Evolutionary conservation across 2,113 vertebrate genomes (phyloP).

Genomic region (Tyto alba): DNA sequence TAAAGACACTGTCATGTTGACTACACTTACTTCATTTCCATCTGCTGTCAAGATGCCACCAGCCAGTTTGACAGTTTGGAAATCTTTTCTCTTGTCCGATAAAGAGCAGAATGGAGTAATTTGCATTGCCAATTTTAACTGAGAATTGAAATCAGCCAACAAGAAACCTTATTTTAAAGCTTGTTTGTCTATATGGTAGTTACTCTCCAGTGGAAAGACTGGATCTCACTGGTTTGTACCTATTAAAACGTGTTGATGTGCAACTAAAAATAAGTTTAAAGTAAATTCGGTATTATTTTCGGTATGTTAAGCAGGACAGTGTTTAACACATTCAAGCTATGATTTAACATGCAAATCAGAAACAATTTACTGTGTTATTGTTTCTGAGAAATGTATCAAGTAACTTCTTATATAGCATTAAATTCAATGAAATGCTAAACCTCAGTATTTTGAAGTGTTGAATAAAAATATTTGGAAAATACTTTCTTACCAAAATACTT

Average conservation of each 20-base stretch:
- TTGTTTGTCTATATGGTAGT: neutral
- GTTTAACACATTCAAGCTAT: neutral
- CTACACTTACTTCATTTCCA: neutral
- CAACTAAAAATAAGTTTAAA: neutral
- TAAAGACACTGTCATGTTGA: neutral
- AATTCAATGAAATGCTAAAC: neutral
- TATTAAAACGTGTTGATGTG: neutral
- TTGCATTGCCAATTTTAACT: conserved; percentile 5
- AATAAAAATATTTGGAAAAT: neutral
- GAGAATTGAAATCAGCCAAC: neutral
- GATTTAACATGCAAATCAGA: neutral
- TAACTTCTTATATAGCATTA: neutral
- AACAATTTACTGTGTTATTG: neutral
- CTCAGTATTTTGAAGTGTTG: neutral
- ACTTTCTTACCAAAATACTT: neutral
- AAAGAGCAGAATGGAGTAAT: neutral
- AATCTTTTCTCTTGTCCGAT: neutral
- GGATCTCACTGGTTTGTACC: neutral
- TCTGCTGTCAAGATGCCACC: conserved; percentile 19
- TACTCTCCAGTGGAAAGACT: neutral
- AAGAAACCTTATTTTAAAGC: neutral
- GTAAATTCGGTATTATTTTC: neutral
- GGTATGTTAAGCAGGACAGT: neutral
- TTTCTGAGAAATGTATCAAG: neutral
- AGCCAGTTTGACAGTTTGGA: neutral